These are phyloP conservation scores for Equus przewalskii DNA, from an alignment of 2,113 vertebrate species.

Conservation along the genomic window DNA sequence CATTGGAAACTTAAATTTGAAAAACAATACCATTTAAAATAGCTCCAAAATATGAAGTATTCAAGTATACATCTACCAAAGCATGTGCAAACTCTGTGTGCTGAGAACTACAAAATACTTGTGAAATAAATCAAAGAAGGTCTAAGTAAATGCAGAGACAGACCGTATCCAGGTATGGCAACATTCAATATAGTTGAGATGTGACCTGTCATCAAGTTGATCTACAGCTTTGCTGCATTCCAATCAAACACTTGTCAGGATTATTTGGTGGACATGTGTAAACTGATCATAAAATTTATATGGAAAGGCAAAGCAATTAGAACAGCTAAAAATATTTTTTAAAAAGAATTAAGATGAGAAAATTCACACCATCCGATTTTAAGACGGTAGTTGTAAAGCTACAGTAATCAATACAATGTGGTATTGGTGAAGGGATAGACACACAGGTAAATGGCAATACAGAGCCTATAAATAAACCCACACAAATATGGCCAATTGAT, in stretches of 20 bases:
- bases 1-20: neutral
- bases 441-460: neutral
- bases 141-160: too few species aligned
- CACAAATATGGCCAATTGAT: too few species aligned
- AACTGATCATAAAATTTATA: neutral
- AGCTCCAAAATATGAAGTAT: neutral
- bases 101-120: neutral
- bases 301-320: neutral
- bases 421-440: neutral
- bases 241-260: neutral
- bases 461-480: neutral
- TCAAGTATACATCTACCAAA: neutral
- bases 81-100: neutral
- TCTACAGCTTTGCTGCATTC: neutral
- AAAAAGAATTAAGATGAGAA: neutral
- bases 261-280: neutral
- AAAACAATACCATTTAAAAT: neutral
- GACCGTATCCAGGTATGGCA: neutral
- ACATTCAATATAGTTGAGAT: neutral
- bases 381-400: neutral
- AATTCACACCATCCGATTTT: neutral
- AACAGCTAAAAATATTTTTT: neutral
- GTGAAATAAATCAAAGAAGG: neutral
- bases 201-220: neutral
- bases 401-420: neutral